These are phyloP conservation scores for Chinchilla lanigera DNA, from an alignment of 2,113 vertebrate genomes.

Conservation along the genomic window DNA sequence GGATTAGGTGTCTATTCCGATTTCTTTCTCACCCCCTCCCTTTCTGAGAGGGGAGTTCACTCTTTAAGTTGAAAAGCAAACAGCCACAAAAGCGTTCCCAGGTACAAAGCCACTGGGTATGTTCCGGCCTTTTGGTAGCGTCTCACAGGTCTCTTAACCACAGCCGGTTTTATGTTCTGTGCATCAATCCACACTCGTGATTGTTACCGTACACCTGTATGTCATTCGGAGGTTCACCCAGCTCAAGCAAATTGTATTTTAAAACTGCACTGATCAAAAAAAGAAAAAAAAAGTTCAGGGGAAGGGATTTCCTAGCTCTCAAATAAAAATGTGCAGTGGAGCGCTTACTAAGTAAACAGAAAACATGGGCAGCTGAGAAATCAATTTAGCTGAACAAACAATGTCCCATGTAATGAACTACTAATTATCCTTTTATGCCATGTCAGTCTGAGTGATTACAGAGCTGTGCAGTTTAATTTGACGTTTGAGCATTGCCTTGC, in stretches of 20 bases:
- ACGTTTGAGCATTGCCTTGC: conserved; percentile 91
- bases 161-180: conserved; percentile 78
- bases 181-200: conserved; percentile 81
- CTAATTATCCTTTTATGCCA: conserved; percentile 96
- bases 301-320: conserved; percentile 90
- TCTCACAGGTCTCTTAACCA: conserved; percentile 85
- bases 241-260: conserved; percentile 86
- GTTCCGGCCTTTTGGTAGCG: conserved; percentile 74
- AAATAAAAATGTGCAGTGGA: conserved; percentile 90
- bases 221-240: conserved; percentile 87
- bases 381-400: conserved; percentile 96
- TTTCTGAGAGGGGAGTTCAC: conserved; percentile 83
- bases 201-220: conserved; percentile 90
- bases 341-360: conserved; percentile 91
- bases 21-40: not conserved
- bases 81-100: conserved; percentile 86
- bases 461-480: conserved; percentile 92
- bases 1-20: conserved; percentile 83
- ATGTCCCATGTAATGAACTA: conserved; percentile 94
- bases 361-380: conserved; percentile 93
- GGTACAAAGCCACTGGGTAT: conserved; percentile 84
- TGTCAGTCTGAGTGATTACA: conserved; percentile 93
- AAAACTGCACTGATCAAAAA: conserved; percentile 83
- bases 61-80: conserved; percentile 87
- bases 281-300: conserved; percentile 83